Evolutionary conservation across 1,140 invertebrate genomes (phyloP), one percentile per base, ranked within the genome.

Genomic region (Grapholita molesta): DNA sequence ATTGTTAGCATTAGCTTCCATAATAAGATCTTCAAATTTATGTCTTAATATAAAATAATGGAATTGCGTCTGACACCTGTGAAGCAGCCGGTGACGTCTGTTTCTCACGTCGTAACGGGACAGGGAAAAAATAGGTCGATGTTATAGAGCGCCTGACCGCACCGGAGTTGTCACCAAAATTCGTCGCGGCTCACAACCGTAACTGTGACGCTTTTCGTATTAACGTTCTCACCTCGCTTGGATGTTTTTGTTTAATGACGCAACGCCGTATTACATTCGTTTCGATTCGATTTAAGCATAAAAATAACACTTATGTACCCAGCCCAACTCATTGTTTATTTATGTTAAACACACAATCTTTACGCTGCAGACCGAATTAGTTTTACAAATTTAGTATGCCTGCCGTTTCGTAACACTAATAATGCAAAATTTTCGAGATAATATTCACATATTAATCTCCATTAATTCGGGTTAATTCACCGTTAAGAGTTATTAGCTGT

Each of bases 101-200:
- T 61, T 61, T 61, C 64, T 65, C 64, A 65, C 64, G 64, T 33
- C 64, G 15, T 65, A 33, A 65, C 64, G 64, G 64, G 55, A 61
- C 55, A 30, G n/a, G 24, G n/a, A 32, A 61, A 53, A 61, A 61
- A 61, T 38, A 35, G 64, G 64, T 65, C 64, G 64, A 12, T 32
- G 30, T 33, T 65, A 65, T 33, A 38, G 23, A 38, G 23, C 64
- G 64, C 64, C 18, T 33, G 64, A 65, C 30, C 33, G 64, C 66
- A 25, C 66, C 66, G 42, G 5, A 33, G 66, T 38, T 67, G 35
- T 67, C 66, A 67, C 66, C 66, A 38, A 67, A 67, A 67, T 67
- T 38, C 66, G 66, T 67, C 66, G 24, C 66, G 12, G 11, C 66
- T 52, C 21, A 67, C 38, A 48, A 48, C 66, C 66, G 66, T 48